Evolutionary conservation across 1,140 invertebrate genomes (phyloP), one percentile per base, ranked within the genome.

Genomic region (Drosophila bifasciata): DNA sequence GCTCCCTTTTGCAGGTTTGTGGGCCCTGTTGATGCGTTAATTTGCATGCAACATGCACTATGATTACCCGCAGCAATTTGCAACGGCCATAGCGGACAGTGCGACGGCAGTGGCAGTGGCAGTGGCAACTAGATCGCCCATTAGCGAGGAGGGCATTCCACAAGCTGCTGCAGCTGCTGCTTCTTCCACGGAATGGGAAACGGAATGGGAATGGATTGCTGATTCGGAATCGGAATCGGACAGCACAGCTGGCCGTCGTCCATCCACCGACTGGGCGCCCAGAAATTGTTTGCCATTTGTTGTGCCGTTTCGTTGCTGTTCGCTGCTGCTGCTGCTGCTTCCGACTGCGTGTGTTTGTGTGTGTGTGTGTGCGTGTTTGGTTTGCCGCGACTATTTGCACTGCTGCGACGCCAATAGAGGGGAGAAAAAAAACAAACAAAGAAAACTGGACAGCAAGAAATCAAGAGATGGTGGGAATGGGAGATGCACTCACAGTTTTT

Each of bases 1-100:
- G 23, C 23, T 71, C 52, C 60, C 61, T 16, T 36, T 5, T 9
- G 48, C 63, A 53, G 51, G 59, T 68, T 63, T 60, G 16, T 56
- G 55, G 36, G 59, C 66, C 60, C 79, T 79, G 81, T 86, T 86
- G 81, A 86, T 86, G 81, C 81, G 83, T 86, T 86, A 86, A 86
- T 86, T 86, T 86, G 81, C 81, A 88, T 86, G 83, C 81, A 86
- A 86, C 81, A 86, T 86, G 81, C 81, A 86, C 83, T 88, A 86
- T 86, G 81, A 86, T 86, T 86, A 86, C 81, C 81, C 81, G 81
- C 81, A 83, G 79, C 79, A 85, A 86, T 80, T 86, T 86, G 81
- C 77, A 73, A 53, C 60, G 44, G 43, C 76, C 58, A 48, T 76
- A 67, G 17, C 66, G 57, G 52, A 46, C 60, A 40, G 43, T 41